A percentile compares a stretch with the other conserved stretches of the same genome.
Evolutionary conservation across 2,113 vertebrate genomes (phyloP).

Genomic region (Megaceryle torquata): DNA sequence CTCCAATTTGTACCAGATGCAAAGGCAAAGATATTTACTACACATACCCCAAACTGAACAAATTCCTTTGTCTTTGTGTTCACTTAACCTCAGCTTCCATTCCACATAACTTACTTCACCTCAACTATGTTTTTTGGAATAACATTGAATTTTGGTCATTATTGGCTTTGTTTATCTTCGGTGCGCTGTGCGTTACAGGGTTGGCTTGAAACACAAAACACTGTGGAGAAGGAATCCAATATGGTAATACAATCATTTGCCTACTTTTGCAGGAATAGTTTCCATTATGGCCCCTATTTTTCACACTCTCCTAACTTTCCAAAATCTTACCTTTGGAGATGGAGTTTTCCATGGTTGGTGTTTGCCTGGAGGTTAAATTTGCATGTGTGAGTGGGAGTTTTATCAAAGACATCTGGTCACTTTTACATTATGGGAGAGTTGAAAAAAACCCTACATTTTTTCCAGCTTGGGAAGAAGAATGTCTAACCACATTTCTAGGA

Average conservation of each 20-base stretch:
- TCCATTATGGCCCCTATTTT: slow-evolving; percentile 23
- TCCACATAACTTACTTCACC: slow-evolving; percentile 54
- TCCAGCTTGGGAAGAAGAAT: neutral
- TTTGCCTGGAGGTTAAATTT: slow-evolving; percentile 48
- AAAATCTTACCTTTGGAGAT: slow-evolving; percentile 39
- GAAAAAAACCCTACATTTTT: neutral
- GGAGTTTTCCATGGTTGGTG: slow-evolving; percentile 27
- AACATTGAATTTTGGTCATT: slow-evolving; percentile 45
- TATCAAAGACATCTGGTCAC: neutral
- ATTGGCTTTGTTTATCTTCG: slow-evolving; percentile 37
- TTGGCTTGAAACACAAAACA: neutral
- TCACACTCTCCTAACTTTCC: slow-evolving; percentile 56
- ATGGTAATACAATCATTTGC: slow-evolving; percentile 16
- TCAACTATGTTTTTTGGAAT: slow-evolving; percentile 58
- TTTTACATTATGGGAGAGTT: neutral
- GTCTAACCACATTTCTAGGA: neutral
- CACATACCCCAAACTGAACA: slow-evolving; percentile 3
- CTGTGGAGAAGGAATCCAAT: neutral
- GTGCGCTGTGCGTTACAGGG: slow-evolving; percentile 1
- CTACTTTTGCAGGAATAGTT: slow-evolving; percentile 28
- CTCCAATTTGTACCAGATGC: slow-evolving; percentile 43
- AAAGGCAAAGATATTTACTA: slow-evolving; percentile 38
- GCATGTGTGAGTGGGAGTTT: neutral
- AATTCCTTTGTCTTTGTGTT: slow-evolving; percentile 63
- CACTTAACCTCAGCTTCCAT: slow-evolving; percentile 47